Conservation (phyloP, 2,797 vertebrate genomes). For the Neopelma chrysocephalum region DNA sequence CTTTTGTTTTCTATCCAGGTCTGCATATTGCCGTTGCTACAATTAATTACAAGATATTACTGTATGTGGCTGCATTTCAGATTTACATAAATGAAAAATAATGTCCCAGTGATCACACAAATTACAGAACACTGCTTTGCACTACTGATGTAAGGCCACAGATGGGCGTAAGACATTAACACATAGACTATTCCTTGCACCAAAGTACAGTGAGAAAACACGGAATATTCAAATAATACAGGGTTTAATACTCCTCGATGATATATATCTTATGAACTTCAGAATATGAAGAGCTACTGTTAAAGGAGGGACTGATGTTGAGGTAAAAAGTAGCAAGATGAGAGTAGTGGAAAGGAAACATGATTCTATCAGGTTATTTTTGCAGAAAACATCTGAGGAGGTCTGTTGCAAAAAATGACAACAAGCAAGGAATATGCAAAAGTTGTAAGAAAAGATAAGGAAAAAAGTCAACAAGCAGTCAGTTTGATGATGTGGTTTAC, state of each 20-base stretch:
- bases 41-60: neutral
- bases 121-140: neutral
- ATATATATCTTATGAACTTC: neutral
- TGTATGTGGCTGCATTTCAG: neutral
- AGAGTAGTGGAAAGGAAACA: neutral
- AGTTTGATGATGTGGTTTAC: neutral
- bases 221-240: neutral
- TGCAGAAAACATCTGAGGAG: neutral
- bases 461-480: neutral
- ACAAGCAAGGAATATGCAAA: neutral
- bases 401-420: neutral
- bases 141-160: neutral
- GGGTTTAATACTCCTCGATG: neutral
- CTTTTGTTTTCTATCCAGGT: neutral
- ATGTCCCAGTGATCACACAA: neutral
- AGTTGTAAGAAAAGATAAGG: neutral
- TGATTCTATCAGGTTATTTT: neutral
- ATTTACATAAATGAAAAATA: neutral
- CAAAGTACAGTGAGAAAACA: neutral
- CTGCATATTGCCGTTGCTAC: neutral
- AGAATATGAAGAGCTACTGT: neutral
- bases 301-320: neutral
- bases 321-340: neutral
- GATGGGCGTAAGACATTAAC: neutral
- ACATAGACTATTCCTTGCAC: neutral